These are phyloP conservation scores for Hetaerina americana DNA, from an alignment of 1,140 invertebrate genomes.

Conservation along the genomic window DNA sequence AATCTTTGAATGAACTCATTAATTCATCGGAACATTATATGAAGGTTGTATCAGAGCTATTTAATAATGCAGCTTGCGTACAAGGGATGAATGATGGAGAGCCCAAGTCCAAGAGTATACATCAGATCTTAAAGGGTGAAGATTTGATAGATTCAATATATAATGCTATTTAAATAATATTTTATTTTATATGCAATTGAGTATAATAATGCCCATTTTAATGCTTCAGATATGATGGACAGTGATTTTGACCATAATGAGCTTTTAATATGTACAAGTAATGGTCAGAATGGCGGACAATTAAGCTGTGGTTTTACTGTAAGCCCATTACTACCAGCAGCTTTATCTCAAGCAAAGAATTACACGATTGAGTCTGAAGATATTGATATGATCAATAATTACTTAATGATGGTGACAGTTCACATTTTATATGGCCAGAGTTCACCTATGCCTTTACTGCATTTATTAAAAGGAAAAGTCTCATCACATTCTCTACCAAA, in stretches of 20 bases:
- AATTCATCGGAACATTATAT: too few relatives aligned
- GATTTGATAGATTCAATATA: too few relatives aligned
- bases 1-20: too few relatives aligned
- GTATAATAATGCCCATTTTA: too few relatives aligned
- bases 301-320: too few relatives aligned
- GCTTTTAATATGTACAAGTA: too few relatives aligned
- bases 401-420: conserved; percentile 21
- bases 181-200: too few relatives aligned
- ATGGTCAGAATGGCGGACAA: too few relatives aligned
- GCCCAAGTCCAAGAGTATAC: too few relatives aligned
- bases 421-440: conserved; percentile 27
- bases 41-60: too few relatives aligned
- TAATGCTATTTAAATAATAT: neutral
- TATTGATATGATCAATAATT: conserved; percentile 13
- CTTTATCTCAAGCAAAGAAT: conserved; percentile 21
- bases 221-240: conserved; percentile 4
- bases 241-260: conserved; percentile 5
- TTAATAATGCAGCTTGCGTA: too few relatives aligned
- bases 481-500: neutral
- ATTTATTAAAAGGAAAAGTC: conserved; percentile 13
- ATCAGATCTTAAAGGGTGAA: neutral
- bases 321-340: conserved; percentile 23
- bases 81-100: too few relatives aligned
- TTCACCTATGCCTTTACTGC: conserved; percentile 19
- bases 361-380: conserved; percentile 12